Base-by-base conservation (phyloP, 2,113 vertebrate genomes). In the Corythoichthys haematopterus region DNA sequence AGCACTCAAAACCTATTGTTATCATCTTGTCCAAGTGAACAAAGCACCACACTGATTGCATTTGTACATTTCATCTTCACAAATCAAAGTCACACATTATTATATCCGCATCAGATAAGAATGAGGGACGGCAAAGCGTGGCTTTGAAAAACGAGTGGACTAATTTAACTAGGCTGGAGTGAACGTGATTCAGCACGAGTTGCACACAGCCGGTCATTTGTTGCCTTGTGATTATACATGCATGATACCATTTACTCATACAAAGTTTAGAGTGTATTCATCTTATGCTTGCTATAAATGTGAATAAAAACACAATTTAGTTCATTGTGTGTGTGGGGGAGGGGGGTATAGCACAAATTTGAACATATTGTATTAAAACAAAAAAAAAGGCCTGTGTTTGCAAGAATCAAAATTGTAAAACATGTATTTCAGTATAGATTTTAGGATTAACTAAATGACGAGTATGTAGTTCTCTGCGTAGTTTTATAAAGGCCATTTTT, bases 231-330 rank as follows among this genome's bases (percentile, higher is more conserved):
- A 69, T 64, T 59, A 53, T 11, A 16, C 43, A 20, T 60, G 65
- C 40, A 50, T 72, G 63, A 71, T 43, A 63, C 4, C 35, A 63
- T 13, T 52, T 35, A 48, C 43, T 53, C 55, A 62, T 45, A 55
- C 20, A 45, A 66, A 38, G 14, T 40, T 61, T 43, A 4, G 9
- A 2, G 38, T 5, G 36, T 33, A 36, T 36, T 13, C 12, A 57
- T 14, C 20, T 55, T 55, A 4, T 36, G 55, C 13, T 36, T 10
- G 33, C 55, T 57, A 36, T 14, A 36, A 15, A 57, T 7, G 55
- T 57, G 55, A 36, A 2, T 36, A 36, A 57, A 57, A 36, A 28
- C 5, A 37, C 55, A 37, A 15, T 1, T 6, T 57, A 15, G 33
- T 36, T 36, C 6, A 7, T 36, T 37, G 28, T 20, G 4, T 4